Evolutionary conservation across 2,888 invertebrate species (phyloP), one percentile per base, ranked within the genome.

Genomic region (Drosophila sordidapex): DNA sequence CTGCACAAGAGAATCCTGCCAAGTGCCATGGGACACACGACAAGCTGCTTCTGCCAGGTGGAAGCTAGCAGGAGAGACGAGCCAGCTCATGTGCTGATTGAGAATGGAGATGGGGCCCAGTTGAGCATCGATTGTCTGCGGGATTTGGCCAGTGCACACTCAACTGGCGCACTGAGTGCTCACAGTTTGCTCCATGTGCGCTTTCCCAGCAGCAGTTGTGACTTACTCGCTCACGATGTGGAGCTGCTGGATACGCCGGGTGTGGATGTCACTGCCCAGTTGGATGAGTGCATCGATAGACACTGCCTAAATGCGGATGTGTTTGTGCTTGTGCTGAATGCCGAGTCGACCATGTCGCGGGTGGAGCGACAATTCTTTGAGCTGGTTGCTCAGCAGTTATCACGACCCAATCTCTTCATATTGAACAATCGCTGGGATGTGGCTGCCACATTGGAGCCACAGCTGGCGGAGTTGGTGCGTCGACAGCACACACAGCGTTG

Each of bases 301-400:
- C 98, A 99, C 94, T 99, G 99, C 93, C 94, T 99, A 74, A 99
- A 99, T 94, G 99, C 99, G 0, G 99, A 99, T 94, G 99, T 99
- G 3, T 99, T 99, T 94, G 99, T 99, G 70, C 95, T 99, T 52
- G 99, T 99, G 27, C 97, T 98, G 48, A 99, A 99, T 94, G 98
- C 99, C 0, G 99, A 99, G 94, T 99, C 99, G 40, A 99, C 99
- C 35, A 95, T 99, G 80, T 99, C 99, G 96, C 96, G 98, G 89
- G 99, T 99, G 18, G 99, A 99, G 93, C 99, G 99, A 93, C 99
- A 98, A 91, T 99, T 99, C 94, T 99, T 99, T 94, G 98, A 99
- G 93, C 99, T 99, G 94, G 99, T 99, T 51, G 98, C 98, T 33
- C 96, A 96, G 73, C 96, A 96, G 91, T 94, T 99, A 88, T 99